Evolutionary conservation across 1,140 invertebrate species (phyloP), one percentile per base, ranked within the genome.

Genomic region (Pomacea maculata): DNA sequence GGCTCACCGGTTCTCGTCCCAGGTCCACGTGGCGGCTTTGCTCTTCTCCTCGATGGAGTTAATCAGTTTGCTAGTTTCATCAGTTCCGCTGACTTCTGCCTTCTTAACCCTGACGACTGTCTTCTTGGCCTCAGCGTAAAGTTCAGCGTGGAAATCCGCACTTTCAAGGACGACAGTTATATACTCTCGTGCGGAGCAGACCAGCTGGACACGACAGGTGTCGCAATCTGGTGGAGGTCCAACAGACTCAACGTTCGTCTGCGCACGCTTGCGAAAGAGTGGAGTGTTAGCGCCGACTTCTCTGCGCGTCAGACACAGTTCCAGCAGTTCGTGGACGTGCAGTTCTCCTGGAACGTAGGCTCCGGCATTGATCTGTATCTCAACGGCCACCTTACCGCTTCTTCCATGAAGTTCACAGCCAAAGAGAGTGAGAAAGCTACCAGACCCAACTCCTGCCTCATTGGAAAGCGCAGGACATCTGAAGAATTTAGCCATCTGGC

Each of bases 141-240:
- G 45, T 88, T 89, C 77, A 84, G 83, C 19, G 57, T 88, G 25
- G 82, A 85, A 61, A 80, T 88, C 19, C 10, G 80, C 5, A 71
- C 79, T 29, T 83, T 88, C 34, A 73, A 63, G 17, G 81, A 87
- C n/a, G 81, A 85, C 34, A 87, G 80, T 80, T 87, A 83, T 45
- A 85, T 89, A 15, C 72, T 88, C 25, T 85, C 85, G 3, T 87
- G 82, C 79, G 88, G 87, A 67, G 87, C 84, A 15, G 83, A 86
- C 17, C 25, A 79, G 19, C 75, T 45, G 12, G 78, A 72, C 12
- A 78, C 75, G 17, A 77, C 80, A 67, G 88, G 87, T 8, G 65
- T 87, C 0, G 80, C 84, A 19, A 86, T 88, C 70, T 86, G 84
- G 83, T 86, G 85, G 78, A 67, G 80, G 21, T 81, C 78, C 19